These are phyloP conservation scores for Nycticryphes semicollaris DNA, from an alignment of 2,113 vertebrate species.

Conservation along the genomic window DNA sequence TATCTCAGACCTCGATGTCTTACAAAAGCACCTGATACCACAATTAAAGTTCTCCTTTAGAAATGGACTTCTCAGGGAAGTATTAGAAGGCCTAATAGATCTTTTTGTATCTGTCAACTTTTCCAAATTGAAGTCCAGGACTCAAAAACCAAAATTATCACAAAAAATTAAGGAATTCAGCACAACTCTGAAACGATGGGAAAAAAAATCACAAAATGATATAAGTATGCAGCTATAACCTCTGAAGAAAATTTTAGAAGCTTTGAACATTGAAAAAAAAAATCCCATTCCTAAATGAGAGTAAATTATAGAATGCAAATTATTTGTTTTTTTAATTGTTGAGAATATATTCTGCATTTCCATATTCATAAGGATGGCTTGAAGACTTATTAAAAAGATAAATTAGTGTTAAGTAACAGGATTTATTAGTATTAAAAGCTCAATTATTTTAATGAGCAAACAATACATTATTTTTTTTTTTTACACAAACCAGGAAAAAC, in stretches of 20 bases:
- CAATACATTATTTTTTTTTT: not conserved
- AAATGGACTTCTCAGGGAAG: not conserved
- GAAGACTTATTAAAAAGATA: not conserved
- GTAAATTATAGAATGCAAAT: not conserved
- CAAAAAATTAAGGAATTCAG: not conserved
- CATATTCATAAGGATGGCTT: not conserved
- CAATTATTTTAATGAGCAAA: not conserved
- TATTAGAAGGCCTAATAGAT: not conserved
- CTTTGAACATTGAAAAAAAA: not conserved
- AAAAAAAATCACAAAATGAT: not conserved
- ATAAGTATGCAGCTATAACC: not conserved
- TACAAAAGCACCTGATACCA: not conserved
- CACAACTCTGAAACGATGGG: not conserved
- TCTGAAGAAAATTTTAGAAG: not conserved
- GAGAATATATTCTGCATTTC: not conserved
- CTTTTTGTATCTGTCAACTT: not conserved
- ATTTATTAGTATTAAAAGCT: not conserved
- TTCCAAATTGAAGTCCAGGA: not conserved
- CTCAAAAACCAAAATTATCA: not conserved
- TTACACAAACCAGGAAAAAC: not conserved
- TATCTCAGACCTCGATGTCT: not conserved
- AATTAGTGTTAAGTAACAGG: too few species aligned
- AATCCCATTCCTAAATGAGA: not conserved
- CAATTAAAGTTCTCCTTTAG: not conserved
- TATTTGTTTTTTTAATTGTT: not conserved